Conservation (phyloP, 2,888 invertebrate species). For the Chelonus formosanus region DNA sequence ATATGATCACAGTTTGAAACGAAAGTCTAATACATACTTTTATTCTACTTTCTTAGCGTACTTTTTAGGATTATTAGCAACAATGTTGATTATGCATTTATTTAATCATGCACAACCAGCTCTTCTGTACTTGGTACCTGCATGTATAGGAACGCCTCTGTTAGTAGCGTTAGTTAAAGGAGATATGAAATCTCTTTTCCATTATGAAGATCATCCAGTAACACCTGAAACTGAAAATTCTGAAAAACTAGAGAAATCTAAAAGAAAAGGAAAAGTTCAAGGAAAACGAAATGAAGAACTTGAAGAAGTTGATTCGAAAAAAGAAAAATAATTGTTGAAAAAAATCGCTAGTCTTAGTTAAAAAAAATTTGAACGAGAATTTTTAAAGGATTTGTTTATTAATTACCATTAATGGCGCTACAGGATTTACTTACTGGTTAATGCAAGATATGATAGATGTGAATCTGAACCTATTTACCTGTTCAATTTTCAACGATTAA, state of each 20-base stretch:
- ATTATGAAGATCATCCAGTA: constrained; percentile 80
- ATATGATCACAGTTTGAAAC: constrained; percentile 89
- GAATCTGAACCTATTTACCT: no score
- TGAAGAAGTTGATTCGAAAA: constrained; percentile 52
- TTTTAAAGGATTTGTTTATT: no score
- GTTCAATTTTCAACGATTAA: no score
- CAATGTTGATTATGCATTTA: constrained; percentile 97
- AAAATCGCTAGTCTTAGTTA: no score
- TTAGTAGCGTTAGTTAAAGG: constrained; percentile 88
- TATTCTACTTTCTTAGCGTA: constrained; percentile 92
- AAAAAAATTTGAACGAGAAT: no score
- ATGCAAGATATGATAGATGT: no score
- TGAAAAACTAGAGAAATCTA: constrained; percentile 2
- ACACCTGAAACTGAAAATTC: constrained; percentile 48
- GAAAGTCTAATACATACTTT: constrained; percentile 87
- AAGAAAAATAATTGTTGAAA: constrained; percentile 16
- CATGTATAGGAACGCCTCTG: constrained; percentile 91
- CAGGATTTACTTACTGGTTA: no score
- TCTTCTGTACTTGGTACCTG: constrained; percentile 94
- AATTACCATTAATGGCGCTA: no score
- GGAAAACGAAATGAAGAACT: constrained; percentile 33
- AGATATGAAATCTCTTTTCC: constrained; percentile 88
- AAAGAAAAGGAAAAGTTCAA: constrained; percentile 26
- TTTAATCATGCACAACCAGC: constrained; percentile 99
- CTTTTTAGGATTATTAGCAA: constrained; percentile 89